Evolutionary conservation across 1,140 invertebrate species (phyloP).

Genomic region (Tetramorium alpestre): DNA sequence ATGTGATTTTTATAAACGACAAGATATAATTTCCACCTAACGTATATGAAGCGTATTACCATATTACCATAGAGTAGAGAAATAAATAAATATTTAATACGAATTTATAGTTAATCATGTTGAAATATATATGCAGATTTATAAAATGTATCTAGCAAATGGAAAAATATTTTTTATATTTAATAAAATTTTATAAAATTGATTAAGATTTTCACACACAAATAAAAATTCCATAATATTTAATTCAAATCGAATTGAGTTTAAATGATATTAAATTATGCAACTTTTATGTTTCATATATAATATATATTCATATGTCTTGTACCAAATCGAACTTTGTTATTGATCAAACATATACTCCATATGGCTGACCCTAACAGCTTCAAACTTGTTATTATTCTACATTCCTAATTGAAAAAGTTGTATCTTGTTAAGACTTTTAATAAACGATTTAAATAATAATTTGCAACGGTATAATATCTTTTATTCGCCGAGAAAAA

Average conservation of each 20-base stretch:
- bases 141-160: neutral
- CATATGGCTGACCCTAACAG: neutral
- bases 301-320: neutral
- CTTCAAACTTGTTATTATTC: neutral
- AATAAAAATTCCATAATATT: constrained; percentile 16
- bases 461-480: constrained; percentile 12
- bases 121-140: constrained; percentile 2
- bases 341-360: constrained; percentile 54
- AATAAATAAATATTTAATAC: constrained; percentile 11
- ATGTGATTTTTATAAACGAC: neutral
- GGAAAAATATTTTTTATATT: neutral
- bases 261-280: neutral
- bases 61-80: neutral
- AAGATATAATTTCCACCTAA: neutral
- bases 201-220: neutral
- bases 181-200: constrained; percentile 1
- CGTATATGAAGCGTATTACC: neutral
- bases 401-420: neutral
- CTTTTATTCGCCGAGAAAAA: constrained; percentile 34
- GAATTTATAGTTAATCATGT: constrained; percentile 12
- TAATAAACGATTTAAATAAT: constrained; percentile 27
- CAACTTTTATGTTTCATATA: constrained; percentile 9
- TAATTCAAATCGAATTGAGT: neutral
- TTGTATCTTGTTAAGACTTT: constrained; percentile 37
- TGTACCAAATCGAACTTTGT: neutral